A percentile compares a stretch with the other conserved stretches of the same genome.
Conservation (phyloP, 1,140 invertebrate species). For the Zaprionus taronus region DNA sequence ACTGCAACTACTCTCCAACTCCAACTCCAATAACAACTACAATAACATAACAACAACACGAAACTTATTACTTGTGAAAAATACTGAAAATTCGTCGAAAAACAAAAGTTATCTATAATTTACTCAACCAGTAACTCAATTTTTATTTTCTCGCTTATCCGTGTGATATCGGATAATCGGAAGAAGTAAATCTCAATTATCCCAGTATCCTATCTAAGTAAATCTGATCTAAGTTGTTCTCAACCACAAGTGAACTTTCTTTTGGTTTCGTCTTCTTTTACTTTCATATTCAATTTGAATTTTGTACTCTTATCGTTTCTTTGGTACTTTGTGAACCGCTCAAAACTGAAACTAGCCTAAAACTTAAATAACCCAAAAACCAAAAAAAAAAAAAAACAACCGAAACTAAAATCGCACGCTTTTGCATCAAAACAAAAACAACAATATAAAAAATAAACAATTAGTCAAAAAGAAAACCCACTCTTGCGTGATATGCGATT, state of each 20-base stretch:
- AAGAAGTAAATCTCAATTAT: neutral
- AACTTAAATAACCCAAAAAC: conserved; percentile 68
- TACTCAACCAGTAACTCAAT: conserved; percentile 9
- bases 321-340: conserved; percentile 76
- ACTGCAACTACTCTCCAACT: conserved; percentile 34
- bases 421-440: conserved; percentile 77
- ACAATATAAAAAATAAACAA: conserved; percentile 45
- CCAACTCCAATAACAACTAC: conserved; percentile 46
- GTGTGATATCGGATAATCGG: conserved; percentile 16
- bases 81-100: conserved; percentile 43
- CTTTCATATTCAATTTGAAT: conserved; percentile 39
- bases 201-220: conserved; percentile 21
- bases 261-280: conserved; percentile 34
- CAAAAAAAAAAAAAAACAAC: conserved; percentile 45
- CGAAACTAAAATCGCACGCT: conserved; percentile 82
- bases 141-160: conserved; percentile 17
- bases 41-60: conserved; percentile 43
- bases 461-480: conserved; percentile 61
- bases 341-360: conserved; percentile 79
- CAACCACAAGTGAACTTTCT: conserved; percentile 35
- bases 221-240: conserved; percentile 40
- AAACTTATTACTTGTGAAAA: conserved; percentile 14
- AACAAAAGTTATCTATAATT: conserved; percentile 42
- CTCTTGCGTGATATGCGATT: conserved; percentile 72
- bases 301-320: conserved; percentile 55